Conservation (phyloP, 2,888 invertebrate genomes). For the Chrysopilus asiliformis region DNA sequence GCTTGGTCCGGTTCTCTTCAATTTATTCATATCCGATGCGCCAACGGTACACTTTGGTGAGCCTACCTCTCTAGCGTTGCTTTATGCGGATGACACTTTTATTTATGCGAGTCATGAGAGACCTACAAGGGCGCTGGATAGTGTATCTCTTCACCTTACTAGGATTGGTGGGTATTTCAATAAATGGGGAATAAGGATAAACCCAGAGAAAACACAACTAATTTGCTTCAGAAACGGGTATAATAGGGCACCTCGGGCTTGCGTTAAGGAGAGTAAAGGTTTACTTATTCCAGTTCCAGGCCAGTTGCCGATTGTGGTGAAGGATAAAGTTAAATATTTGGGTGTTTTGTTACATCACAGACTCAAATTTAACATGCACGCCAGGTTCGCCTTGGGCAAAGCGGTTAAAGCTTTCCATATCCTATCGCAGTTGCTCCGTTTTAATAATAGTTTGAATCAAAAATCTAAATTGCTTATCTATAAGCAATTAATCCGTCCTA, state of each 20-base stretch:
- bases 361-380: slow-evolving; percentile 3
- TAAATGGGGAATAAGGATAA: slow-evolving; percentile 1
- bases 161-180: neutral
- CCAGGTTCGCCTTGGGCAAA: neutral
- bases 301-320: neutral
- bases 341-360: neutral
- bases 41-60: neutral
- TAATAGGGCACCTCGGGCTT: neutral
- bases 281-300: neutral
- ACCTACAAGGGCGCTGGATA: neutral
- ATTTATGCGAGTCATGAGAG: neutral
- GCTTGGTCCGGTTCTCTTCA: slow-evolving; percentile 4
- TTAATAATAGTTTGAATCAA: neutral
- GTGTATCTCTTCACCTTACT: neutral
- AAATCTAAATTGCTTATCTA: slow-evolving; percentile 6
- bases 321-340: slow-evolving; percentile 1
- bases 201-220: slow-evolving; percentile 1
- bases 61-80: neutral
- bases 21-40: slow-evolving; percentile 5
- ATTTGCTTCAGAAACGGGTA: slow-evolving; percentile 7
- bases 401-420: neutral
- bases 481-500: slow-evolving; percentile 6
- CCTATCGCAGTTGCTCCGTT: neutral
- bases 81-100: slow-evolving; percentile 5
- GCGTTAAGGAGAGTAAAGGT: slow-evolving; percentile 1